Percentiles rank a stretch among this genome's conserved stretches.
Evolutionary conservation across 2,797 vertebrate genomes (phyloP).

Genomic region (Emys orbicularis): DNA sequence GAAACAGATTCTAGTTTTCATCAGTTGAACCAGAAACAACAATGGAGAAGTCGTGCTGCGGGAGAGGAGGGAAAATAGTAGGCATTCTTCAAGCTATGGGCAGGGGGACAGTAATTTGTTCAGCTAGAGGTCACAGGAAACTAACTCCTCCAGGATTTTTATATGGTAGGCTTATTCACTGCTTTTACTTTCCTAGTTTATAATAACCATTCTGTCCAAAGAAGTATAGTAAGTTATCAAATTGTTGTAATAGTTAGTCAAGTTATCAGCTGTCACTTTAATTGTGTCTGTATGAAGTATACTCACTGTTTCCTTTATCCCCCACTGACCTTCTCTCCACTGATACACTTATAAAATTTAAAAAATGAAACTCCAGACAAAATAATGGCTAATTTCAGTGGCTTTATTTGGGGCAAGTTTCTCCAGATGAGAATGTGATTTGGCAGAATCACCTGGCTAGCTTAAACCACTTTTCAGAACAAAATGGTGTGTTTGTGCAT

Average conservation of each 20-base stretch:
- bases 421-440: background rate
- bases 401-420: background rate
- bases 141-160: background rate
- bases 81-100: fast-evolving
- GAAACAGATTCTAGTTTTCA: background rate
- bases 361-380: background rate
- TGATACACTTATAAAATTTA: background rate
- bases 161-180: slow-evolving; percentile 49
- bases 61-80: background rate
- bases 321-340: background rate
- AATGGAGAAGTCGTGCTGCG: background rate
- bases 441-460: background rate
- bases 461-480: background rate
- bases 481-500: background rate
- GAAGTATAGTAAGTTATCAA: background rate
- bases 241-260: background rate
- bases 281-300: background rate
- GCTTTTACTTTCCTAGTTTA: slow-evolving; percentile 71
- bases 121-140: background rate
- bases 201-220: slow-evolving; percentile 59
- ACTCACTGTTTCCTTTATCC: background rate
- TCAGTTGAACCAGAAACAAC: background rate
- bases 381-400: background rate
- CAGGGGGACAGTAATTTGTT: background rate
- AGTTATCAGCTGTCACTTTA: background rate